Evolutionary conservation across 2,888 invertebrate genomes (phyloP), one percentile per base, ranked within the genome.

Genomic region (Himalopsyche japonica): DNA sequence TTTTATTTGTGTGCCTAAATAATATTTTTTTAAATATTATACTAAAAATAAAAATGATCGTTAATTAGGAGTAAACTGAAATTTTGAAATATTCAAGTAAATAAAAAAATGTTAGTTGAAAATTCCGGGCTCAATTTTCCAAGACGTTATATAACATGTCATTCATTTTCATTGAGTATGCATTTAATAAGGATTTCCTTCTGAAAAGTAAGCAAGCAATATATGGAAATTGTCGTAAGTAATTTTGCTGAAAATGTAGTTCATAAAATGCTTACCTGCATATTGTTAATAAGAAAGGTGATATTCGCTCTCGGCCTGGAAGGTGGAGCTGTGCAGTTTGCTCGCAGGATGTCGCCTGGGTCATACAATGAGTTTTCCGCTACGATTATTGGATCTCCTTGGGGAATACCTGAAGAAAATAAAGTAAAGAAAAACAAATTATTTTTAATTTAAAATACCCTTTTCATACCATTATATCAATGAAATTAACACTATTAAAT

Each of bases 251-350:
- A 20, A 57, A 57, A 10, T 24, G 57, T 47, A 79, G n/a, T 34
- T 79, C 18, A 47, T 37, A 80, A 5, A 57, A n/a, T 76, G 92
- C 95, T 95, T 90, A 95, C 95, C 91, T 94, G 93, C 87, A 93
- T 91, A 89, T 95, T 94, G 89, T 96, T 96, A 88, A 96, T 93
- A 89, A 93, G 93, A 90, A 96, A 95, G 86, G 93, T 93, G 86
- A 96, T 92, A 85, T 92, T 92, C 80, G 95, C 94, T 32, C 94
- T 93, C 0, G 96, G 96, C 82, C 93, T 93, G 86, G 96, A 95
- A 15, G 94, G 94, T 15, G 94, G 94, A 18, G 95, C 93, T 8
- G 95, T 93, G 90, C 96, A 96, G 91, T 96, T 96, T 86, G 95
- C 95, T 87, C 92, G 91, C 87, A 96, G 91, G 80, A 93, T 92